These are phyloP conservation scores for Neocloeon triangulifer DNA, from an alignment of 1,140 invertebrate species.

Conservation along the genomic window DNA sequence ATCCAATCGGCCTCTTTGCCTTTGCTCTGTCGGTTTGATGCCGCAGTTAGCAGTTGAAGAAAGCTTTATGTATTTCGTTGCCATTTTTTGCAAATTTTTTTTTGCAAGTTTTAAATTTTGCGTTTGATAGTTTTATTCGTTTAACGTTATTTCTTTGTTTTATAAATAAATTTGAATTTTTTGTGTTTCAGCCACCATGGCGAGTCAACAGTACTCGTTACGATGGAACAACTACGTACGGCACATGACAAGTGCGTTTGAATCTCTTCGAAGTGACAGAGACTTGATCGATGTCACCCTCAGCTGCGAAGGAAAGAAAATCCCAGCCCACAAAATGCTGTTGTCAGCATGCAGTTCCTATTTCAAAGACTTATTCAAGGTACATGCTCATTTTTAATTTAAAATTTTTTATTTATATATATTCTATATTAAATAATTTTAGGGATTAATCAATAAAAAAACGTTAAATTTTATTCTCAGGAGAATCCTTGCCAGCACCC, in stretches of 20 bases:
- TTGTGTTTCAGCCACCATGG: no score
- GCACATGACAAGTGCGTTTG: slow-evolving; percentile 51
- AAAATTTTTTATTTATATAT: background rate
- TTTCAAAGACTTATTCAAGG: slow-evolving; percentile 58
- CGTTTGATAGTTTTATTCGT: no score
- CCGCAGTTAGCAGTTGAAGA: no score
- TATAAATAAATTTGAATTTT: no score
- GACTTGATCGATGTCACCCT: slow-evolving; percentile 69
- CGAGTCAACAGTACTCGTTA: slow-evolving; percentile 46
- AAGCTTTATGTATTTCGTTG: no score
- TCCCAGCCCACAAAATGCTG: slow-evolving; percentile 67
- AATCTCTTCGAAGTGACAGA: slow-evolving; percentile 47
- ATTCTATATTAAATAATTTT: slow-evolving; percentile 1
- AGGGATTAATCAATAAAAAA: background rate
- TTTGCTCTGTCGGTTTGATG: no score
- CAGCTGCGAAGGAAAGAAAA: slow-evolving; percentile 57
- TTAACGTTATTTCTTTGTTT: no score
- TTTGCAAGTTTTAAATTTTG: no score
- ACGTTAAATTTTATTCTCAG: slow-evolving; percentile 17
- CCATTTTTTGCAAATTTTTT: no score
- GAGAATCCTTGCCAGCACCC: slow-evolving; percentile 69
- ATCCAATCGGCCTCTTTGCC: no score
- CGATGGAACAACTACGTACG: slow-evolving; percentile 55
- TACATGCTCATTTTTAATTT: slow-evolving; percentile 10
- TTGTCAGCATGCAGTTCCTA: slow-evolving; percentile 62